phyloP scores from a whole-genome alignment of 2,113 vertebrate genomes.

The Phrynosoma platyrhinos region DNA sequence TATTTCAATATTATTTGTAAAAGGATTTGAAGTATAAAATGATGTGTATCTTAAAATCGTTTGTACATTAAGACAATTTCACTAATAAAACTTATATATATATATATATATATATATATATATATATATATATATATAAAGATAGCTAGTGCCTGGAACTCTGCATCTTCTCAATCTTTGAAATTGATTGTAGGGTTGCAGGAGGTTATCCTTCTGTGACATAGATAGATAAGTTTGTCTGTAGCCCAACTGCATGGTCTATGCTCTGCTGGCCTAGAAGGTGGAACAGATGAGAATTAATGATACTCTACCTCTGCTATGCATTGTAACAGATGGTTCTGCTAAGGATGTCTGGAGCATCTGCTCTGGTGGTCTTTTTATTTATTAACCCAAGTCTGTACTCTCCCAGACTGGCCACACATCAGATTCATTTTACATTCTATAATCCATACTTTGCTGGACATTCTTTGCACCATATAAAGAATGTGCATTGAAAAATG shows the following conservation, averaged over 20 bases:
- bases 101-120: no score
- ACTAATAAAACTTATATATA: no score
- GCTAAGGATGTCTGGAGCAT: neutral
- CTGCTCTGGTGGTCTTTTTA: neutral
- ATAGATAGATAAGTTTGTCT: neutral
- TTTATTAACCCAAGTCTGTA: neutral
- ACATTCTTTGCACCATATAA: no score
- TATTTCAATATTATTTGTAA: no score
- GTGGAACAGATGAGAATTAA: neutral
- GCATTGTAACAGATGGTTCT: neutral
- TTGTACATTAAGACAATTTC: no score
- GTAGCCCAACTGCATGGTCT: neutral
- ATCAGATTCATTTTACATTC: neutral
- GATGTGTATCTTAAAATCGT: no score
- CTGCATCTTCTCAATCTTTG: neutral
- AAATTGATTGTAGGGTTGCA: neutral
- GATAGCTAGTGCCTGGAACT: neutral
- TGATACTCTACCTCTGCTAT: neutral
- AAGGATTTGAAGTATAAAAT: no score
- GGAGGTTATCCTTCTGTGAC: neutral
- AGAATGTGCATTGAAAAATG: no score
- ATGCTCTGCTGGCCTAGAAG: neutral
- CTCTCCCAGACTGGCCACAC: neutral
- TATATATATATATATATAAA: no score
- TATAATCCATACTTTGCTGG: no score